Evolutionary conservation across 2,888 invertebrate species (phyloP).

Genomic region (Aphidoletes aphidimyza): DNA sequence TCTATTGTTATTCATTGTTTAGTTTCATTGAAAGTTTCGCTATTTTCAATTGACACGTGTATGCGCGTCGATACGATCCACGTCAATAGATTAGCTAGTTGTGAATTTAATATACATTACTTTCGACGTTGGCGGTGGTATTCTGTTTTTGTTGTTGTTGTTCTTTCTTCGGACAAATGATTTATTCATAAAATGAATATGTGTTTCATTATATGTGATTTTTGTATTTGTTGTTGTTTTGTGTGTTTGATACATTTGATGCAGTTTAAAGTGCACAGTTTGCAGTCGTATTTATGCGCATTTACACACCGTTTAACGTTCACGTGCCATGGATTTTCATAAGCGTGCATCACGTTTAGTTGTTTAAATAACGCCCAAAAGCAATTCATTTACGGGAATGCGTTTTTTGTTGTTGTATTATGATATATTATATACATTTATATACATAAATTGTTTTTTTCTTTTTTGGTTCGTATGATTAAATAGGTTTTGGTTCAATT

Average conservation of each 20-base stretch:
- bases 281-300: not conserved
- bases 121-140: too few relatives aligned
- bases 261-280: slow-evolving; percentile 5
- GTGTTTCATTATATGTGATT: not conserved
- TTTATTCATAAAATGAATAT: slow-evolving; percentile 34
- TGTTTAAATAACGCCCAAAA: slow-evolving; percentile 11
- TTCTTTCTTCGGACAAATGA: too few relatives aligned
- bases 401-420: not conserved
- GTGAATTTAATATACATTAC: slow-evolving; percentile 48
- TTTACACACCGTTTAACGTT: slow-evolving; percentile 47
- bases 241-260: too few relatives aligned
- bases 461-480: too few relatives aligned
- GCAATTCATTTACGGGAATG: slow-evolving; percentile 26
- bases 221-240: too few relatives aligned
- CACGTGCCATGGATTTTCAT: slow-evolving; percentile 52
- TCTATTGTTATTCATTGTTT: not conserved
- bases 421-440: too few relatives aligned
- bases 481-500: too few relatives aligned
- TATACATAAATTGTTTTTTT: too few relatives aligned
- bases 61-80: slow-evolving; percentile 9
- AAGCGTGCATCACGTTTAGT: slow-evolving; percentile 21
- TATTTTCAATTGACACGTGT: slow-evolving; percentile 30
- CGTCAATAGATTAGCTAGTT: slow-evolving; percentile 47
- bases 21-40: slow-evolving; percentile 52
- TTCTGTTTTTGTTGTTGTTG: too few relatives aligned